Base-by-base conservation (phyloP, 2,113 vertebrate genomes). In the Dunckerocampus dactyliophorus region DNA sequence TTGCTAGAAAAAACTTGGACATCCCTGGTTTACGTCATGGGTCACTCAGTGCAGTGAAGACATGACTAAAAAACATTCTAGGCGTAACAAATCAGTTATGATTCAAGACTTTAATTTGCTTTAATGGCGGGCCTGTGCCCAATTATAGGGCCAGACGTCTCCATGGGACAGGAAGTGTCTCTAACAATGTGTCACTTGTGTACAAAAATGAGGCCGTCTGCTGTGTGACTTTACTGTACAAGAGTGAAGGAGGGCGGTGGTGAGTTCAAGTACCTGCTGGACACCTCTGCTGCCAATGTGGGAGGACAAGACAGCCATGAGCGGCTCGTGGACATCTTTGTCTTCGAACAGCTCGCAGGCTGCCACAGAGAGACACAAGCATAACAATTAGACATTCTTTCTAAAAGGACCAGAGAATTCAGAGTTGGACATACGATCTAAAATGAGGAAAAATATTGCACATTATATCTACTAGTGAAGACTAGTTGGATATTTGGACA, bases 311-410 rank as follows among this genome's bases (percentile, higher is more conserved):
- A 94, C 91, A 75, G 91, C 51, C 82, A 93, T 62, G 68, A 99
- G 75, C 54, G 94, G 92, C 50, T 85, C 65, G 0, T 95, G 94
- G 64, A 93, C 89, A 8, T 92, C 88, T 76, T 93, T 91, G 67
- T 87, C 92, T 59, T 88, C 70, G 82, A 97, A 98, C 60, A 98
- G 88, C 53, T 87, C 90, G 6, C 88, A 82, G 51, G 94, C 92
- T 95, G 82, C 52, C 74, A 56, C 28, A 45, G 22, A 61, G 43
- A 37, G 21, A 62, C 7, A 57, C 1, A 20, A 34, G 7, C 31
- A 34, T 34, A 42, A 42, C 39, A 42, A 14, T 13, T 13, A 6
- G 39, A 13, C 12, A 42, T 42, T 42, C 13, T 42, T 14, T 34
- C 39, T 42, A 14, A 42, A 42, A 12, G 39, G 12, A 42, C 39